Percentiles rank a stretch among this genome's conserved stretches.
phyloP scores from a whole-genome alignment of 2,888 invertebrate genomes.

The Xestia rhomboidea region DNA sequence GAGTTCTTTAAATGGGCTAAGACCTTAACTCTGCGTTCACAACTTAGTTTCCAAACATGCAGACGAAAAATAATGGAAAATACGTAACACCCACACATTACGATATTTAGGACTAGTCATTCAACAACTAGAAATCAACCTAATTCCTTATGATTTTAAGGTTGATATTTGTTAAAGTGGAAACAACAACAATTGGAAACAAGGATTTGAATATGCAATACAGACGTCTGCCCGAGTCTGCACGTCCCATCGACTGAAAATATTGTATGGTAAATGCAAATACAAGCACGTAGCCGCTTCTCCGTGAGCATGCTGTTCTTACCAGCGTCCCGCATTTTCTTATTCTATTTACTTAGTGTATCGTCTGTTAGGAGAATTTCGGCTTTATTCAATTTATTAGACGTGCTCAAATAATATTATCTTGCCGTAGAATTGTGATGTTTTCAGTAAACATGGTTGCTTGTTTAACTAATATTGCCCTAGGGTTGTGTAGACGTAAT shows the following conservation, averaged over 20 bases:
- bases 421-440: neutral
- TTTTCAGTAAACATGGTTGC: neutral
- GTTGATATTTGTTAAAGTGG: neutral
- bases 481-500: neutral
- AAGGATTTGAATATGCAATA: neutral
- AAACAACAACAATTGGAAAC: neutral
- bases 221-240: neutral
- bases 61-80: too few species aligned
- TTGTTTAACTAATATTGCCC: neutral
- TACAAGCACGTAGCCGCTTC: slow-evolving; percentile 38
- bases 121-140: neutral
- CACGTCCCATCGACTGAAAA: neutral
- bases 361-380: slow-evolving; percentile 18
- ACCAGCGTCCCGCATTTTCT: neutral
- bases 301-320: slow-evolving; percentile 9
- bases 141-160: neutral
- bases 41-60: neutral
- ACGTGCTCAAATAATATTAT: neutral
- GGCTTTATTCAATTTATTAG: slow-evolving; percentile 28
- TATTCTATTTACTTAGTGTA: slow-evolving; percentile 16
- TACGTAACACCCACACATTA: too few species aligned
- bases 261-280: slow-evolving; percentile 37
- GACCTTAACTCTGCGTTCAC: neutral
- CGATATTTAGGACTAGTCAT: neutral
- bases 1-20: too few species aligned